These are phyloP conservation scores for Macropis europaea DNA, from an alignment of 2,888 invertebrate species.

Conservation along the genomic window DNA sequence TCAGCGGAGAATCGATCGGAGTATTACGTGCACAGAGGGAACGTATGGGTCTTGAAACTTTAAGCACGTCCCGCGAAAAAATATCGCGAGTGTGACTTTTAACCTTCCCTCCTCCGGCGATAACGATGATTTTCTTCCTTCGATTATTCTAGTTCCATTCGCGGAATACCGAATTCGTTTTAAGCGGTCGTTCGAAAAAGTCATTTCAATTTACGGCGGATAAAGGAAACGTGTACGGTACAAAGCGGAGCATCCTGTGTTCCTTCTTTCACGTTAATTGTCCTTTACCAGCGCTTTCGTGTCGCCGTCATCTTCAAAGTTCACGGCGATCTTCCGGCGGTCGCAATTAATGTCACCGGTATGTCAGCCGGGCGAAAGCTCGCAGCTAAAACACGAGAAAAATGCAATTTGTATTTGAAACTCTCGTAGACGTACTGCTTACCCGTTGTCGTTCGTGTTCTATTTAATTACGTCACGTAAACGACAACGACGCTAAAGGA, in stretches of 20 bases:
- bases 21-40: constrained; percentile 35
- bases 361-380: neutral
- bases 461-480: constrained; percentile 33
- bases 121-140: constrained; percentile 7
- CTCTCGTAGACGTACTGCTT: neutral
- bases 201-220: neutral
- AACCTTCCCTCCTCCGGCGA: neutral
- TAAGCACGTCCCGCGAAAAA: constrained; percentile 32
- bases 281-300: neutral
- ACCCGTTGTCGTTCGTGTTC: neutral
- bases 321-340: constrained; percentile 18
- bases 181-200: no score
- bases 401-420: constrained; percentile 29
- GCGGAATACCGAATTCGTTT: neutral
- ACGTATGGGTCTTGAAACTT: constrained; percentile 39
- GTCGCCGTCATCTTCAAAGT: constrained; percentile 16
- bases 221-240: neutral
- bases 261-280: constrained; percentile 14
- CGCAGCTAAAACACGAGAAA: constrained; percentile 6
- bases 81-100: constrained; percentile 19
- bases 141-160: constrained; percentile 1
- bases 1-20: constrained; percentile 32
- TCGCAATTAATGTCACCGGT: constrained; percentile 35
- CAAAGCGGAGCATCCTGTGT: neutral
- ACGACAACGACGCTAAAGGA: neutral